Evolutionary conservation across 1,140 invertebrate genomes (phyloP), one percentile per base, ranked within the genome.

Genomic region (Ips nitidus): DNA sequence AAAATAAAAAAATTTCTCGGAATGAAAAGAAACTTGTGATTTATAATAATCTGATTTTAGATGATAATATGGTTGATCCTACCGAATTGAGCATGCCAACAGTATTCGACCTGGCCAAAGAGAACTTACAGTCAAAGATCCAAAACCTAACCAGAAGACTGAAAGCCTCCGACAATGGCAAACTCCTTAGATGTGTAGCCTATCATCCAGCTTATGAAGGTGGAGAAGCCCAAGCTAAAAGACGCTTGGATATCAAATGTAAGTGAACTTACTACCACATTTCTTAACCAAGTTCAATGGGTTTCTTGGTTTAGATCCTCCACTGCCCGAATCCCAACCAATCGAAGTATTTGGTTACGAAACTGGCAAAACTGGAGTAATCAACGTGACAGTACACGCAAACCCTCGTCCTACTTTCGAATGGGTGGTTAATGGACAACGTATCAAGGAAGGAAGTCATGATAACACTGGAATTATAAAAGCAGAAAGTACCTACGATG

Each of bases 281-380:
- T 41, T 5, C 5, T 59, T 42, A 8, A 8, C 40, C 4, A 42
- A 42, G n/a, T 45, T 47, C 39, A 5, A 56, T 56, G 6, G 22
- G 22, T 22, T 22, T 22, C 22, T 22, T 5, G 41, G 41, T 39
- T 43, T 79, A 91, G 90, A 88, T 80, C 80, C 86, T 1, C 90
- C 90, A 3, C 83, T 87, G 67, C 79, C 79, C 4, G 82, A 79
- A 66, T 82, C 8, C 74, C 84, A 81, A 60, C 81, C 77, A 1
- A 85, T 87, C 69, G 84, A 88, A 45, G 84, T 88, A 41, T 92
- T 90, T 74, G 91, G 90, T 2, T 86, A 89, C 45, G 87, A 88
- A 57, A 81, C 91, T 61, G 89, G 90, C 1, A 84, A 86, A 52
- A 83, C 84, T 57, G 90, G 88, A 41, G 80, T 84, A 3, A 86